These are phyloP conservation scores for Micrasema longulum DNA, from an alignment of 1,140 invertebrate genomes.

Conservation along the genomic window DNA sequence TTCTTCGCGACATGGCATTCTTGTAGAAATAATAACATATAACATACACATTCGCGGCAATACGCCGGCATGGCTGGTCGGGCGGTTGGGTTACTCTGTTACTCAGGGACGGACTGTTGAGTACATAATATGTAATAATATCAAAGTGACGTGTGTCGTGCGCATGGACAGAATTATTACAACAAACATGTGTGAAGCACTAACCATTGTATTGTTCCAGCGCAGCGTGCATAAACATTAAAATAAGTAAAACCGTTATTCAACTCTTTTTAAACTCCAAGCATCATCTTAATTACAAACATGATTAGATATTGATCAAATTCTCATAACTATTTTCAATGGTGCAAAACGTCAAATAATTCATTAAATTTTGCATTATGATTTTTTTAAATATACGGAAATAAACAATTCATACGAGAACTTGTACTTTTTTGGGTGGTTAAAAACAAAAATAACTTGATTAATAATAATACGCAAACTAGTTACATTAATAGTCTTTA, in stretches of 20 bases:
- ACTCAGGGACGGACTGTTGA: neutral
- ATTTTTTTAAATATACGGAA: too few species aligned
- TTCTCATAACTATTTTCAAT: too few species aligned
- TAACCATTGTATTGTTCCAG: slow-evolving; percentile 20
- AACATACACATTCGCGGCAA: slow-evolving; percentile 26
- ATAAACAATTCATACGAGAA: too few species aligned
- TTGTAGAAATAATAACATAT: slow-evolving; percentile 8
- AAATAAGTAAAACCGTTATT: neutral
- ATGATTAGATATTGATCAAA: too few species aligned
- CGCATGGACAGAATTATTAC: neutral
- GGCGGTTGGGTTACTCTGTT: neutral
- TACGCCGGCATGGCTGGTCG: neutral
- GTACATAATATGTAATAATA: neutral
- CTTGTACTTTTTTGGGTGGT: too few species aligned
- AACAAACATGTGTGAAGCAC: neutral
- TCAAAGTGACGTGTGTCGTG: neutral
- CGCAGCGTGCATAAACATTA: neutral
- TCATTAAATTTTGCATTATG: too few species aligned
- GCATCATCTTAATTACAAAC: too few species aligned
- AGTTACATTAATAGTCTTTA: too few species aligned
- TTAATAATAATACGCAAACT: too few species aligned
- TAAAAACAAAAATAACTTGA: too few species aligned
- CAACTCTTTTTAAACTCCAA: neutral
- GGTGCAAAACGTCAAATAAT: too few species aligned
- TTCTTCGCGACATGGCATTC: slow-evolving; percentile 36